Base-by-base conservation (phyloP, 1,140 invertebrate species). In the Pantala flavescens region DNA sequence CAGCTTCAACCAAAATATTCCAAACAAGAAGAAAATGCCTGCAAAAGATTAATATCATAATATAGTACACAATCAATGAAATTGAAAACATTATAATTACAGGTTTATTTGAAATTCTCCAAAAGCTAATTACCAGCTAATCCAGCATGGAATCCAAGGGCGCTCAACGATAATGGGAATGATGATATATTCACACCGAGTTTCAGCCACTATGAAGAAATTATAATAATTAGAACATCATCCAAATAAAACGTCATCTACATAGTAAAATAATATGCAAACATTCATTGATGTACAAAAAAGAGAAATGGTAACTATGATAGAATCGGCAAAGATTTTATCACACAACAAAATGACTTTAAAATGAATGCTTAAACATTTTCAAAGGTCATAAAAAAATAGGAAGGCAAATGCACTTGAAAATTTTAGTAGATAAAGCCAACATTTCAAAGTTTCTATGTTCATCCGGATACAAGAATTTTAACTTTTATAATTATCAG, bases 111-210 rank as follows among this genome's bases (percentile, higher is more conserved):
- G 43, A 74, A 5, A 72, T 36, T 70, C 49, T 0, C 21, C 28
- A 5, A 73, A 43, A 75, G 24, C 76, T 77, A 84, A 82, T 84
- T 83, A 91, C 90, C 87, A 80, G 85, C 87, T 70, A 97, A 87
- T 76, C 94, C 93, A 0, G 90, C 74, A 84, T 98, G 96, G 85
- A 98, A 99, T 63, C 91, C 86, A 73, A 98, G 79, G 7, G 94
- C 91, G 81, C 90, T 91, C 12, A 93, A 80, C 16, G 90, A 88
- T 74, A 92, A 82, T 0, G 91, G 90, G 80, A 98, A 93, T 81
- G 93, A 92, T 10, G 88, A 88, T 63, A 98, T 86, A 83, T 99
- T 99, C 23, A 96, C 87, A 75, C 95, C 93, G 77, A 99, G 87
- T 80, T 90, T 91, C 0, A 87, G 83, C 97, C 97, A 99, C 88